Conservation (phyloP, 1,140 invertebrate species). For the Lepidostoma basale region DNA sequence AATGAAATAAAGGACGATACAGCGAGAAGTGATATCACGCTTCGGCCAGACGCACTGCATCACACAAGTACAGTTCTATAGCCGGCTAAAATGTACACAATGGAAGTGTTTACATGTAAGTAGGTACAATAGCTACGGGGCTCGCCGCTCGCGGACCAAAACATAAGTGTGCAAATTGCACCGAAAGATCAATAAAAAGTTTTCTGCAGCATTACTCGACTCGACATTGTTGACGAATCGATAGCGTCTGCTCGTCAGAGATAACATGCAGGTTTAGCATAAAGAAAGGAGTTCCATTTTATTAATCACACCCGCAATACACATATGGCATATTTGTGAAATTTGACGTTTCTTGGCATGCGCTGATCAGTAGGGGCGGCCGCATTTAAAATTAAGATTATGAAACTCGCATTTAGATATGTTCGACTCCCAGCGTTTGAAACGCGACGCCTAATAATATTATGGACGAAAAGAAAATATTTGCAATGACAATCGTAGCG, state of each 20-base stretch:
- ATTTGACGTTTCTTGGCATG: constrained; percentile 61
- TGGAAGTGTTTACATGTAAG: constrained; percentile 17
- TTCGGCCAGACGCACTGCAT: neutral
- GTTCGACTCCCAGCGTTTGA: neutral
- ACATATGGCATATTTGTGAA: constrained; percentile 57
- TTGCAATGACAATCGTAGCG: neutral
- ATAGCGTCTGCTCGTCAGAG: neutral
- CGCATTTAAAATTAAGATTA: constrained; percentile 54
- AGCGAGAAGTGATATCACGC: too few species aligned
- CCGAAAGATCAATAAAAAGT: constrained; percentile 28
- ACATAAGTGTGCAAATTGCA: constrained; percentile 33
- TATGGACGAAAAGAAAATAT: neutral
- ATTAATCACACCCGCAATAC: neutral
- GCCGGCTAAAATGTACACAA: constrained; percentile 21
- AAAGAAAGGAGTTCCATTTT: constrained; percentile 8
- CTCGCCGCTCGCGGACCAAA: constrained; percentile 20
- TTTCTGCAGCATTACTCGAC: constrained; percentile 20
- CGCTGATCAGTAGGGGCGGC: constrained; percentile 58
- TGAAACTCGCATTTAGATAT: constrained; percentile 25
- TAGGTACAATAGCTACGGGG: constrained; percentile 3
- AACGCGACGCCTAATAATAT: neutral
- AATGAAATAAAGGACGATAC: too few species aligned
- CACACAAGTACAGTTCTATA: neutral
- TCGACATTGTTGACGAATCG: neutral
- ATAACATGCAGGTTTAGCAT: neutral